Evolutionary conservation across 2,797 vertebrate genomes (phyloP).

Genomic region (Sebastes flavidus): DNA sequence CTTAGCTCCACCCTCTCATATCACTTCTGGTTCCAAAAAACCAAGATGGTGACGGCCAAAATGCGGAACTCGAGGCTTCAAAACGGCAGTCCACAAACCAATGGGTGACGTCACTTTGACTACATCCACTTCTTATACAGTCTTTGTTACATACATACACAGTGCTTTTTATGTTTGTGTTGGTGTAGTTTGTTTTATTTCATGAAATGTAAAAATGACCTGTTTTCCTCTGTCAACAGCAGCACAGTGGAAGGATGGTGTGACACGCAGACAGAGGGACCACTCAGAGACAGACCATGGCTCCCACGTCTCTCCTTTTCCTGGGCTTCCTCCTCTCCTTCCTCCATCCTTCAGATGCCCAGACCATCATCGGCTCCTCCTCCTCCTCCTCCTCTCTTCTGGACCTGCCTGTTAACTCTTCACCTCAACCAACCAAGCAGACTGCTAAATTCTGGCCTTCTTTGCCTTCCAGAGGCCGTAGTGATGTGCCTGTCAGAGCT

Average conservation of each 20-base stretch:
- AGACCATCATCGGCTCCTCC: slow-evolving; percentile 68
- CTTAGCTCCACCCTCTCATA: too few species aligned
- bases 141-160: too few species aligned
- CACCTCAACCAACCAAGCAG: slow-evolving; percentile 57
- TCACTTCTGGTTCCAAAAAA: too few species aligned
- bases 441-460: slow-evolving; percentile 52
- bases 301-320: slow-evolving; percentile 51
- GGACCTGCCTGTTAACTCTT: slow-evolving; percentile 33
- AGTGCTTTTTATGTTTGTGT: neutral
- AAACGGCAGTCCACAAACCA: neutral
- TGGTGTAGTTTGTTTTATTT: neutral
- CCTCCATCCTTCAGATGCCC: slow-evolving; percentile 59
- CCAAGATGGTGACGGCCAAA: neutral
- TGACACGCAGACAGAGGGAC: slow-evolving; percentile 56
- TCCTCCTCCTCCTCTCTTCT: slow-evolving; percentile 40
- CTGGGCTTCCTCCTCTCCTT: slow-evolving; percentile 65
- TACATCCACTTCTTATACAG: neutral
- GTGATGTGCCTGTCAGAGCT: slow-evolving; percentile 67
- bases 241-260: slow-evolving; percentile 63
- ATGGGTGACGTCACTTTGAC: neutral
- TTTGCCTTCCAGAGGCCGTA: slow-evolving; percentile 62
- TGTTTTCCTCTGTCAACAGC: slow-evolving; percentile 53
- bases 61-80: neutral
- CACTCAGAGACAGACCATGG: slow-evolving; percentile 61
- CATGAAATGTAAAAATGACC: neutral